Base-by-base conservation (phyloP, 2,113 vertebrate genomes). In the Sylvilagus bachmani region DNA sequence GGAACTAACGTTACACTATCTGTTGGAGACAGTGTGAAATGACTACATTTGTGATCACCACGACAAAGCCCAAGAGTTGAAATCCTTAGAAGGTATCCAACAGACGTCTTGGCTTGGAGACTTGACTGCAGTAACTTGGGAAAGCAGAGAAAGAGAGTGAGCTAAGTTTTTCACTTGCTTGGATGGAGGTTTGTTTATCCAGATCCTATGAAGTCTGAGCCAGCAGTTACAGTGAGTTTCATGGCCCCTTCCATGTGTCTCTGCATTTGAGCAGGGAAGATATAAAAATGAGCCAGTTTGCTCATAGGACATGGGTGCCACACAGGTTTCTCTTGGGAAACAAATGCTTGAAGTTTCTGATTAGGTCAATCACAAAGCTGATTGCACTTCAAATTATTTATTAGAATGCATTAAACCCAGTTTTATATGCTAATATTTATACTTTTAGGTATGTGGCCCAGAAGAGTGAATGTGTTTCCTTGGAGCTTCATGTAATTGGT, bases 61-160 rank as follows among this genome's bases (percentile, higher is more conserved):
- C 11, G 36, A 24, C 49, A 53, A 77, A 78, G 36, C 53, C 11
- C 10, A 21, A 19, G 64, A 83, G 16, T 7, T 31, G 4, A 64
- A 13, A 36, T 55, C 69, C 69, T 74, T 31, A 29, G 53, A 80
- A 94, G 67, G 51, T 69, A 70, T 73, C 78, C 25, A 61, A 36
- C 58, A 90, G 70, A 17, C 49, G 38, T 71, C n/a, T 90, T 95
- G 89, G 74, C 88, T 90, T 33, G 22, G 55, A 80, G 83, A 49
- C 55, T 91, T 70, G 33, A 53, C 27, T 29, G 31, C 5, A 24
- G 22, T 49, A 38, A 49, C 2, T 74, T 29, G 16, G 74, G 19
- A 80, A 92, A 84, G 91, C 70, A 82, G 74, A 84, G 71, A 53
- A 85, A 69, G 53, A 51, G 90, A 92, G 64, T 64, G 66, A 71